Base-by-base conservation (phyloP, 2,797 vertebrate genomes). In the Gymnodraco acuticeps region DNA sequence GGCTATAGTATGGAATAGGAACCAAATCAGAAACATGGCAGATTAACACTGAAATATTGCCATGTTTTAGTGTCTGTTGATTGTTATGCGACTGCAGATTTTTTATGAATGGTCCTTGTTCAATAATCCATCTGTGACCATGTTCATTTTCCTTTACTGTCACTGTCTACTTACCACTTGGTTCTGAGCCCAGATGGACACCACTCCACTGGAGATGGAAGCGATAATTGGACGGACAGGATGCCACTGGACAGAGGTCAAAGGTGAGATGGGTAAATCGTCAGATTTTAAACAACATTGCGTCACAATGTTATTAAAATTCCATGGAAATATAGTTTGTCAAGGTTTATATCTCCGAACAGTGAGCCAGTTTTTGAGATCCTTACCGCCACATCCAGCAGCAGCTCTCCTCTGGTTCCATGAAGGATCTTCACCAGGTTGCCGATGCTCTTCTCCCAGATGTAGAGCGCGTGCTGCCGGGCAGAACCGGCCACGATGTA, bases 121-220 rank as follows among this genome's bases (percentile, higher is more conserved):
- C 1, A 52, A 41, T n/a, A 11, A 51, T 56, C 9, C 1, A 9
- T 19, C 5, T 64, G 33, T 12, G 27, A 48, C 3, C 0, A 3
- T n/a, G 10, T 54, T 55, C 5, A 23, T 3, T 56, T 13, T 47
- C 20, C 5, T 62, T 65, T 10, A 53, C 17, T 2, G 12, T 54
- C 17, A 43, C 15, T 47, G n/a, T 59, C 13, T 38, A 87, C 98
- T 89, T 85, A 99, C 98, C 93, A 99, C 98, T 97, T 99, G 98
- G 91, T 99, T 99, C 91, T 99, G 98, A 73, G 98, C 98, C 98
- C 98, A 99, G 66, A 99, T 99, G 55, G 98, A 99, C 9, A 99
- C 98, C 1, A 99, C 98, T 4, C 98, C 98, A 60, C 98, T 99
- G 65, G 98, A 99, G 85, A 99, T 99, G 27, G 98, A 99, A 52